Conservation (phyloP, 1,140 invertebrate species). For the Drosophila obscura region DNA sequence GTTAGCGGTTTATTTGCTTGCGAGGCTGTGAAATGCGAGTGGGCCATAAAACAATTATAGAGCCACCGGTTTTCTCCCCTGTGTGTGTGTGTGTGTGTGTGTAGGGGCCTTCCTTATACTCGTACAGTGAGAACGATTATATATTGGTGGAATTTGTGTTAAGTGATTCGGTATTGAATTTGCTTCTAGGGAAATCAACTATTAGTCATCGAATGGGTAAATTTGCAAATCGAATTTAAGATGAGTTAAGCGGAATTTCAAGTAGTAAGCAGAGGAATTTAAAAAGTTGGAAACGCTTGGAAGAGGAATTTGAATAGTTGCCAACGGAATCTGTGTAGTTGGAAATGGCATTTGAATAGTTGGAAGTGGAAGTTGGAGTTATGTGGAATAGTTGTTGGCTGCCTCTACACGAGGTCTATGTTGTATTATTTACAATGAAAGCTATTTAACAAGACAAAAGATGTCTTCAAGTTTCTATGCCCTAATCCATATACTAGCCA, state of each 20-base stretch:
- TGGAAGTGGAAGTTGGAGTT: too few species aligned
- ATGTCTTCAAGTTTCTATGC: too few species aligned
- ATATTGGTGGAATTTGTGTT: constrained; percentile 37
- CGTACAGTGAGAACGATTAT: constrained; percentile 16
- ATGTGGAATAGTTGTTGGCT: too few species aligned
- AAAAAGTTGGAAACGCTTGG: too few species aligned
- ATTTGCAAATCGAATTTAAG: constrained; percentile 4
- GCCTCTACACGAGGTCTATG: too few species aligned
- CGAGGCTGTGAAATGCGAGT: constrained; percentile 37
- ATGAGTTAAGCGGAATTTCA: constrained; percentile 19
- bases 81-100: not conserved
- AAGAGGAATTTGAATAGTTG: too few species aligned
- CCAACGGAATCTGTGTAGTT: too few species aligned
- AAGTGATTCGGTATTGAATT: constrained; percentile 41
- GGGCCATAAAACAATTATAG: constrained; percentile 62
- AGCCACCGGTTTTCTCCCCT: constrained; percentile 23
- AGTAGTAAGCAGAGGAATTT: too few species aligned
- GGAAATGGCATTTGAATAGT: too few species aligned
- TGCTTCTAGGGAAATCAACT: constrained; percentile 22
- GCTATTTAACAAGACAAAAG: too few species aligned
- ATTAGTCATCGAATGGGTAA: constrained; percentile 30
- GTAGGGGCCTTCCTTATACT: not conserved
- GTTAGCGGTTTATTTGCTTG: constrained; percentile 57
- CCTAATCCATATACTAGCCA: too few species aligned
- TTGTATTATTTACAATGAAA: too few species aligned